These are phyloP conservation scores for Sardina pilchardus DNA, from an alignment of 2,113 vertebrate species.

Conservation along the genomic window DNA sequence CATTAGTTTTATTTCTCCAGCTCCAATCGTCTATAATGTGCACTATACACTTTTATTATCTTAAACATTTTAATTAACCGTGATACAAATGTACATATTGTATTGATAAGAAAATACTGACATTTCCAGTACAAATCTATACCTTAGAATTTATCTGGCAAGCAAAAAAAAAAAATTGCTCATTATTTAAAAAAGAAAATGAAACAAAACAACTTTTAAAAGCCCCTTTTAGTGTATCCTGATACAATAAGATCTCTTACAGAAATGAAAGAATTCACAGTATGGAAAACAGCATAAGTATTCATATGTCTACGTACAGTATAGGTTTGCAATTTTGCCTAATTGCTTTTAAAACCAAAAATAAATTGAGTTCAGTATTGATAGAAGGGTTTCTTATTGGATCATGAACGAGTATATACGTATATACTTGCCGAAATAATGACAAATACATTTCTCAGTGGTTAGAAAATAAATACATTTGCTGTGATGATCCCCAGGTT, in stretches of 20 bases:
- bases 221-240: slow-evolving; percentile 53
- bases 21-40: slow-evolving; percentile 64
- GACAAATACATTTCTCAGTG: slow-evolving; percentile 52
- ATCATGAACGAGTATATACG: slow-evolving; percentile 43
- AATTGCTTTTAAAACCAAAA: slow-evolving; percentile 15
- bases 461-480: slow-evolving; percentile 72
- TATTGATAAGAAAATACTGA: slow-evolving; percentile 79
- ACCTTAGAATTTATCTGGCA: slow-evolving; percentile 70
- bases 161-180: slow-evolving; percentile 66
- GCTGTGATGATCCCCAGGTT: slow-evolving; percentile 68
- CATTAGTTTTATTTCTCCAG: slow-evolving; percentile 76
- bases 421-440: slow-evolving; percentile 27
- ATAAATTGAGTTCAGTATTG: slow-evolving; percentile 17
- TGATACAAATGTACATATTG: slow-evolving; percentile 74
- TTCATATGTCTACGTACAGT: slow-evolving; percentile 28
- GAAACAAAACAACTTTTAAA: slow-evolving; percentile 49
- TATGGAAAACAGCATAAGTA: slow-evolving; percentile 58
- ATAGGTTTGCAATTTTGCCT: slow-evolving; percentile 1
- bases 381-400: slow-evolving; percentile 36
- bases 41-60: slow-evolving; percentile 58
- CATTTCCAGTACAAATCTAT: slow-evolving; percentile 78
- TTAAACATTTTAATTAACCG: slow-evolving; percentile 66
- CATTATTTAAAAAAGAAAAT: slow-evolving; percentile 50
- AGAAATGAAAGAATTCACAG: slow-evolving; percentile 69
- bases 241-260: slow-evolving; percentile 48